phyloP scores from a whole-genome alignment of 2,888 invertebrate genomes.

The Drosophila atripex region DNA sequence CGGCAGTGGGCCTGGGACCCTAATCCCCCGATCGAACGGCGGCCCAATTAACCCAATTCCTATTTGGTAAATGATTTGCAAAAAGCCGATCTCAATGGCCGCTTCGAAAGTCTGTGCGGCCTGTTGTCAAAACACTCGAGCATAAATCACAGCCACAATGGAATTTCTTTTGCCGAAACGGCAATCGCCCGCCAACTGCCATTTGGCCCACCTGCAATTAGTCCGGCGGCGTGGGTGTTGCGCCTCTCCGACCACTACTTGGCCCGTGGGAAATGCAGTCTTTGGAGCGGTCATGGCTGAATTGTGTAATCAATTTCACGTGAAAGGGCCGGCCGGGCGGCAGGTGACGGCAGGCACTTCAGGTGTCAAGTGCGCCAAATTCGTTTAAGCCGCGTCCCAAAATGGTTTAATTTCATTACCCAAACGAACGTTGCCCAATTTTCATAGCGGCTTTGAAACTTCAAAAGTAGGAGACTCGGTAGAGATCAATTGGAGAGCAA shows the following conservation, averaged over 20 bases:
- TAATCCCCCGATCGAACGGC: slow-evolving; percentile 33
- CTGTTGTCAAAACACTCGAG: slow-evolving; percentile 58
- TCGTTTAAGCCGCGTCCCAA: slow-evolving; percentile 31
- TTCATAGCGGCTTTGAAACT: slow-evolving; percentile 5
- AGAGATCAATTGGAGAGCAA: background rate
- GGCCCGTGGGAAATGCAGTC: slow-evolving; percentile 56
- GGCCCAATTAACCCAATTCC: slow-evolving; percentile 75
- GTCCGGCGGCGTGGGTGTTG: slow-evolving; percentile 54
- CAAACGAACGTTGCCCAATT: slow-evolving; percentile 40
- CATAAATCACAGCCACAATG: slow-evolving; percentile 60
- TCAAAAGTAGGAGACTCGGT: background rate
- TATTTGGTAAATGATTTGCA: slow-evolving; percentile 46
- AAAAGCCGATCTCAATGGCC: slow-evolving; percentile 24
- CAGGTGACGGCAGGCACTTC: slow-evolving; percentile 53
- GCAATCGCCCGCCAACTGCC: slow-evolving; percentile 49
- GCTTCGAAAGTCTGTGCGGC: slow-evolving; percentile 52
- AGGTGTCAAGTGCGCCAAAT: slow-evolving; percentile 64
- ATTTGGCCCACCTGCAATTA: slow-evolving; percentile 59
- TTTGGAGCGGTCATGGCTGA: slow-evolving; percentile 47
- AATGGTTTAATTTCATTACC: slow-evolving; percentile 28
- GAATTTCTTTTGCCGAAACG: slow-evolving; percentile 55
- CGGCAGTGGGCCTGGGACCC: background rate
- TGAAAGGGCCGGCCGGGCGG: slow-evolving; percentile 37
- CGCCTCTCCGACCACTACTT: slow-evolving; percentile 4
- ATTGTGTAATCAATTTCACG: slow-evolving; percentile 30